Evolutionary conservation across 2,113 vertebrate species (phyloP), one percentile per base, ranked within the genome.

Genomic region (Ictalurus furcatus): DNA sequence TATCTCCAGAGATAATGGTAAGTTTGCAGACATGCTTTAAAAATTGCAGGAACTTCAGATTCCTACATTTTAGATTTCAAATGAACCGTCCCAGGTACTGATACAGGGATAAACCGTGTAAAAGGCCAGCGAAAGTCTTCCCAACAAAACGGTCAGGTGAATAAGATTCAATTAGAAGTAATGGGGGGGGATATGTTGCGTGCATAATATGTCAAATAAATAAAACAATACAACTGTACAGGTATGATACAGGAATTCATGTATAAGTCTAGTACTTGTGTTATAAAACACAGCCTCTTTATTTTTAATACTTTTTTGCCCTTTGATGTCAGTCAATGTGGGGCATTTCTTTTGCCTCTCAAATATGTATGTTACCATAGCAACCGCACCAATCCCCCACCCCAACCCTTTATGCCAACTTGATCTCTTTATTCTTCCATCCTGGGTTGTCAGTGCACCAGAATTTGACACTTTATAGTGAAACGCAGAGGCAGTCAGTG

Each of bases 381-480:
- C 84, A 89, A 89, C 88, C 14, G 16, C 28, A 40, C 52, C 73
- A 83, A 82, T 23, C 44, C 82, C 34, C 37, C 21, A 21, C 48
- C 73, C 63, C 74, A 16, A 52, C 48, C n/a, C n/a, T 30, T 58
- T 37, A 23, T 52, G 74, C 73, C 84, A 63, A 25, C 40, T 44
- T 85, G 74, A 85, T 61, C 52, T 85, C 88, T 89, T 80, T 80
- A 44, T 89, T 79, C 52, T 34, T 59, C 58, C 23, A 13, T 28
- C 13, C 56, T 30, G 44, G 48, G 37, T 56, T 48, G 54, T 37
- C 5, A 59, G 23, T 63, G 54, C 0, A 19, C 69, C 67, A 84
- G 23, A 44, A 34, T 59, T 84, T 52, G 61, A 86, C 84, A 40
- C 52, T 71, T 85, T 37, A 11, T 37, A 40, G 73, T 17, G 48